These are phyloP conservation scores for Conomelus anceps DNA, from an alignment of 2,888 invertebrate genomes.

Conservation along the genomic window DNA sequence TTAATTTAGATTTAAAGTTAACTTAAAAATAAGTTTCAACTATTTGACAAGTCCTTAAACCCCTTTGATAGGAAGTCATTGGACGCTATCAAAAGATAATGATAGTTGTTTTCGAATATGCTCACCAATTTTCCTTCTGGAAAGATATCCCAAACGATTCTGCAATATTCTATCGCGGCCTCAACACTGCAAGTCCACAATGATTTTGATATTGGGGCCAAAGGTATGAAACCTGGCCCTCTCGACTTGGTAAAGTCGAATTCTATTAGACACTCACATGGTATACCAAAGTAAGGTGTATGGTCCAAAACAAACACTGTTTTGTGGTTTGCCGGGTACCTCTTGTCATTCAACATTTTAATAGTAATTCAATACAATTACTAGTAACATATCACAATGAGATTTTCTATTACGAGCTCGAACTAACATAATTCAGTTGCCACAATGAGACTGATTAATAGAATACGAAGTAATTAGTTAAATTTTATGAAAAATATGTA, in stretches of 20 bases:
- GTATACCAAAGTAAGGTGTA: conserved; percentile 82
- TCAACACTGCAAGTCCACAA: conserved; percentile 96
- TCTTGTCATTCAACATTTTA: conserved; percentile 32
- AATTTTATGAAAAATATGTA: too few species aligned
- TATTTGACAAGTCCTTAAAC: too few species aligned
- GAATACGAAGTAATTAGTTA: too few species aligned
- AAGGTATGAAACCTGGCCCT: conserved; percentile 61
- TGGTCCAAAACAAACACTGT: conserved; percentile 94
- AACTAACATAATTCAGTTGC: too few species aligned
- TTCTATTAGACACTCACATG: conserved; percentile 73
- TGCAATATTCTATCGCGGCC: conserved; percentile 89
- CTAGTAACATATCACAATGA: too few species aligned
- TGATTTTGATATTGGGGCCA: conserved; percentile 82
- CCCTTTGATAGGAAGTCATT: too few species aligned
- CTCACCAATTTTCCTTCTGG: conserved; percentile 77
- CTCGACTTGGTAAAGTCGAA: conserved; percentile 71
- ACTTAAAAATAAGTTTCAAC: too few species aligned
- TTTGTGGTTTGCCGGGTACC: conserved; percentile 80
- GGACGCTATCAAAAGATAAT: too few species aligned
- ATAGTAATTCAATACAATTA: too few species aligned
- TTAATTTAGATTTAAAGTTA: conserved; percentile 13
- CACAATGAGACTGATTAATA: too few species aligned
- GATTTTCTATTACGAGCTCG: too few species aligned
- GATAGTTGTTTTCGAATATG: not conserved
- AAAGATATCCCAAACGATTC: conserved; percentile 96